These are phyloP conservation scores for Nephrotoma flavescens DNA, from an alignment of 2,888 invertebrate species.

Conservation along the genomic window DNA sequence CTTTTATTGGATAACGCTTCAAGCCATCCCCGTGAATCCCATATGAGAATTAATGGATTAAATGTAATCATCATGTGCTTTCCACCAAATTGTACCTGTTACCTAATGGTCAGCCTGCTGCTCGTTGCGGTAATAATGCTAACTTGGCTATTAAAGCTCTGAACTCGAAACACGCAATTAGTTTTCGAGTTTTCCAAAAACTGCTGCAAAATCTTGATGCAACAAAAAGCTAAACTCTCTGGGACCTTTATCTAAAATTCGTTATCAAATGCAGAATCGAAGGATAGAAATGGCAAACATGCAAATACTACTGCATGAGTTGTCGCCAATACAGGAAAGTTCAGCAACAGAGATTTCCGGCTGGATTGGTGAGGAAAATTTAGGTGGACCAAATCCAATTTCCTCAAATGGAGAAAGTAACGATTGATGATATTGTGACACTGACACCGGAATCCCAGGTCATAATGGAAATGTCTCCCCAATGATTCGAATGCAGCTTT, in stretches of 20 bases:
- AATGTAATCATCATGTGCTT: slow-evolving; percentile 8
- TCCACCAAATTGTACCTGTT: slow-evolving; percentile 12
- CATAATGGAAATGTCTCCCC: no score
- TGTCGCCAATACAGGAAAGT: neutral
- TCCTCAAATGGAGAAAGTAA: neutral
- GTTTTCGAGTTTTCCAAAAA: neutral
- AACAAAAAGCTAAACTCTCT: neutral
- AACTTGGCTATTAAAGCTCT: neutral
- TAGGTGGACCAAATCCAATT: neutral
- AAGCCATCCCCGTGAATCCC: slow-evolving; percentile 5
- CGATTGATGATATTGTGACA: neutral
- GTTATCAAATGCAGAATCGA: neutral
- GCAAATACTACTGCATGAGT: neutral
- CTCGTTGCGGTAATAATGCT: neutral
- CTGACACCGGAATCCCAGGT: no score
- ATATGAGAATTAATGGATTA: slow-evolving; percentile 8
- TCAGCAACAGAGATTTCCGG: neutral
- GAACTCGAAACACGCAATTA: neutral
- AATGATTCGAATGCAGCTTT: no score
- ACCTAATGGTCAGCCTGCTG: neutral
- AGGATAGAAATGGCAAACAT: neutral
- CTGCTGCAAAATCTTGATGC: neutral
- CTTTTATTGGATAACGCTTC: slow-evolving; percentile 10
- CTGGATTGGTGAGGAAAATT: neutral
- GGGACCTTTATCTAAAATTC: neutral